Evolutionary conservation across 2,113 vertebrate species (phyloP).

Genomic region (Sciurus niger): DNA sequence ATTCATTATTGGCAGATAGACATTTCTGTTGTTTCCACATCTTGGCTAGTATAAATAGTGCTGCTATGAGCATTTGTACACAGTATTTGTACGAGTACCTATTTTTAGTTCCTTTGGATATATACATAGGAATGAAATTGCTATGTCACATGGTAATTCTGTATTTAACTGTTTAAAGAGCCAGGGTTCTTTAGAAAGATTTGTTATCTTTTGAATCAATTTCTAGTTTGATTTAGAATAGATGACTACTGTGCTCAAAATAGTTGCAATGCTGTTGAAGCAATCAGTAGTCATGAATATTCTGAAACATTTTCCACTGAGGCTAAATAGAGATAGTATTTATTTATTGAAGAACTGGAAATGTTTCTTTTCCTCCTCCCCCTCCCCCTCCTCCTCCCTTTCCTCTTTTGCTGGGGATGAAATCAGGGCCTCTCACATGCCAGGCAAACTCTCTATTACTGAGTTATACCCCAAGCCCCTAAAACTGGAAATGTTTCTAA

Average conservation of each 20-base stretch:
- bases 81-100: background rate
- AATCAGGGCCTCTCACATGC: no score
- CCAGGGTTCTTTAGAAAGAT: background rate
- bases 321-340: background rate
- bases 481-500: slow-evolving; percentile 7
- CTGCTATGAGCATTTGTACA: background rate
- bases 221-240: slow-evolving; percentile 28
- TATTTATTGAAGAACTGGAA: slow-evolving; percentile 16
- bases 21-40: background rate
- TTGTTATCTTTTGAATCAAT: background rate
- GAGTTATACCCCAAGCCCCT: background rate
- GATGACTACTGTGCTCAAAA: background rate
- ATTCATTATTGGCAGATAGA: background rate
- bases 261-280: background rate
- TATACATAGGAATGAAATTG: background rate
- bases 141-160: background rate
- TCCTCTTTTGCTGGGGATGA: background rate
- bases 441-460: background rate
- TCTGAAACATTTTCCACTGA: slow-evolving; percentile 33
- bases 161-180: slow-evolving; percentile 23
- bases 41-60: background rate
- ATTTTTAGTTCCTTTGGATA: background rate
- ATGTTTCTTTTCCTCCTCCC: background rate
- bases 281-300: slow-evolving; percentile 32
- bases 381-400: background rate